Evolutionary conservation across 2,113 vertebrate genomes (phyloP).

Genomic region (Aegithalos caudatus): DNA sequence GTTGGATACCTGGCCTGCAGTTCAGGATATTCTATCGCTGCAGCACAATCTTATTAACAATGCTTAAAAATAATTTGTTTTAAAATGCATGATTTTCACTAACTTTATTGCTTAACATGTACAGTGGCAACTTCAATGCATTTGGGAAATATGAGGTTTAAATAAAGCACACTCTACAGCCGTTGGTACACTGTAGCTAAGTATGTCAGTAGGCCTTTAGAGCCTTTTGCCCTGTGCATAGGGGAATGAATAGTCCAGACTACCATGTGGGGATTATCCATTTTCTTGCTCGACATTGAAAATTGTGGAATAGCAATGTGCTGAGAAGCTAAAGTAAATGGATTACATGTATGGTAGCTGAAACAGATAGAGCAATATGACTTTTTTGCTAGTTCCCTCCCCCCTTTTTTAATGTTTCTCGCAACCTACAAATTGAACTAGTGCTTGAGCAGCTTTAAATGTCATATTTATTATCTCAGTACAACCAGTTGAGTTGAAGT

Average conservation of each 20-base stretch:
- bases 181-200: slow-evolving; percentile 60
- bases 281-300: slow-evolving; percentile 40
- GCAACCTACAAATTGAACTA: slow-evolving; percentile 55
- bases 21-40: slow-evolving; percentile 69
- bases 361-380: slow-evolving; percentile 66
- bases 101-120: slow-evolving; percentile 77
- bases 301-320: slow-evolving; percentile 45
- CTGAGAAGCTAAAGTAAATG: slow-evolving; percentile 52
- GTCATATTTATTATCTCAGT: slow-evolving; percentile 54
- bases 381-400: slow-evolving; percentile 53
- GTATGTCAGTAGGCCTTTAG: slow-evolving; percentile 51
- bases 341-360: slow-evolving; percentile 54
- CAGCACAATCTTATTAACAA: slow-evolving; percentile 72
- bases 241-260: slow-evolving; percentile 44
- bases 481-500: slow-evolving; percentile 44
- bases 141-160: slow-evolving; percentile 69
- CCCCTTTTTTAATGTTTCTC: slow-evolving; percentile 49
- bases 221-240: slow-evolving; percentile 50
- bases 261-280: slow-evolving; percentile 41
- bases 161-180: slow-evolving; percentile 70
- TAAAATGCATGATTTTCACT: slow-evolving; percentile 85
- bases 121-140: slow-evolving; percentile 74
- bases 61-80: slow-evolving; percentile 74
- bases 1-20: slow-evolving; percentile 77
- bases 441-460: slow-evolving; percentile 68